Base-by-base conservation (phyloP, 2,113 vertebrate species). In the Mustelus asterias region DNA sequence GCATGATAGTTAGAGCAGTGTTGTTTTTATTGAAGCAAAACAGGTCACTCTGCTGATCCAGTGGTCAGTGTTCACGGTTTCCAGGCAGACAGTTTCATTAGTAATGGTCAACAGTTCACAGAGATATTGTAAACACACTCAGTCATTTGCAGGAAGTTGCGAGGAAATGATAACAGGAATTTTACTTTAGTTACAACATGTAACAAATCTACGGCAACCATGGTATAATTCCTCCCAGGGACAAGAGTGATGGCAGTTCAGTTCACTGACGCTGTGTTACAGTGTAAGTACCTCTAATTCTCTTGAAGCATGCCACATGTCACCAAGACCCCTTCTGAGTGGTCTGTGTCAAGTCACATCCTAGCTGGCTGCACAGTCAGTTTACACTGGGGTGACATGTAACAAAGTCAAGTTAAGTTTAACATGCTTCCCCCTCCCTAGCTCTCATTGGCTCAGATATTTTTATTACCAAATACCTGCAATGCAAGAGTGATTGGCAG, bases 141-240 rank as follows among this genome's bases (percentile, higher is more conserved):
- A 69, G 63, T 93, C n/a, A 93, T 93, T 93, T 83, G 65, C 29
- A 37, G 94, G 70, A 72, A 95, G 94, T 54, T 95, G 41, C 13
- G 69, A 72, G 69, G 94, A 95, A 95, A 95, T 72, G 29, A 76
- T 76, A 26, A 93, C 1, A 7, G n/a, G 89, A 93, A 48, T 72
- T 72, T 95, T 95, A 54, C 26, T 95, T 72, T 72, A 72, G 70
- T 37, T 67, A 65, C 16, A 33, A 65, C 7, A 65, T 37, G 8
- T 33, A 29, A 54, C 8, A 54, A 72, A 72, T 24, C 69, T 72
- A 9, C 33, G 67, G 10, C 89, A 65, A 44, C 69, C 72, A 44
- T 54, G 93, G 70, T 6, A 29, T 95, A 33, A 95, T 72, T 70
- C 41, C 26, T 33, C 29, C 14, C 14, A 13, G 48, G 37, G 24